phyloP scores from a whole-genome alignment of 2,888 invertebrate species.

The Sarcophaga caerulescens region DNA sequence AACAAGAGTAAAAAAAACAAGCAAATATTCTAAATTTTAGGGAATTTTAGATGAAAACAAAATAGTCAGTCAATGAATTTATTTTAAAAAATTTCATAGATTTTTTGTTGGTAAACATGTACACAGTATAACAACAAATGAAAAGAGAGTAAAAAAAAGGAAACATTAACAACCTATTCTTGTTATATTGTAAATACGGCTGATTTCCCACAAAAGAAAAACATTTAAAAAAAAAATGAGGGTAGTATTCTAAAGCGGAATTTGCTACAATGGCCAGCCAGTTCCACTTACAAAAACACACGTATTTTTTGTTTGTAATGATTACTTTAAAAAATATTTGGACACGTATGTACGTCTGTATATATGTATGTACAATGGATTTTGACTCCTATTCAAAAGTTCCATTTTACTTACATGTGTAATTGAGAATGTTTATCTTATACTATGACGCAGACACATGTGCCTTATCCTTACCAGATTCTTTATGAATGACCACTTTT shows the following conservation, averaged over 20 bases:
- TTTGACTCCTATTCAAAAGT: too few relatives aligned
- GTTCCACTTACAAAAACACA: not conserved
- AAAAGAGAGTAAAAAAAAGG: too few relatives aligned
- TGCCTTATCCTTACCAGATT: not conserved
- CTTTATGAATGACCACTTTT: constrained; percentile 60
- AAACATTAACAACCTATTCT: too few relatives aligned
- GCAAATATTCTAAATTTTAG: not conserved
- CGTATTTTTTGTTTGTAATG: not conserved
- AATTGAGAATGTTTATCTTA: not conserved
- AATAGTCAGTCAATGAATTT: constrained; percentile 47
- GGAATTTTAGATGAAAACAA: too few relatives aligned
- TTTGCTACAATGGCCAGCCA: constrained; percentile 1
- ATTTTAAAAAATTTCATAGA: not conserved
- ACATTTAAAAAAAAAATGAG: constrained; percentile 43
- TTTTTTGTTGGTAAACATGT: too few relatives aligned
- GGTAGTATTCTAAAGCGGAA: constrained; percentile 36
- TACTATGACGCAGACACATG: too few relatives aligned
- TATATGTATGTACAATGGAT: not conserved
- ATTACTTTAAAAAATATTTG: not conserved
- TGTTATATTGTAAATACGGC: constrained; percentile 25
- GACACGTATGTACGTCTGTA: not conserved
- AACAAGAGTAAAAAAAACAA: constrained; percentile 15
- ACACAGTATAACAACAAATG: too few relatives aligned
- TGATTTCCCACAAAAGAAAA: constrained; percentile 55
- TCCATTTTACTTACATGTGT: not conserved